Percentiles rank a stretch among this genome's conserved stretches.
These are phyloP conservation scores for Caranx ignobilis DNA, from an alignment of 2,113 vertebrate genomes.

Conservation along the genomic window DNA sequence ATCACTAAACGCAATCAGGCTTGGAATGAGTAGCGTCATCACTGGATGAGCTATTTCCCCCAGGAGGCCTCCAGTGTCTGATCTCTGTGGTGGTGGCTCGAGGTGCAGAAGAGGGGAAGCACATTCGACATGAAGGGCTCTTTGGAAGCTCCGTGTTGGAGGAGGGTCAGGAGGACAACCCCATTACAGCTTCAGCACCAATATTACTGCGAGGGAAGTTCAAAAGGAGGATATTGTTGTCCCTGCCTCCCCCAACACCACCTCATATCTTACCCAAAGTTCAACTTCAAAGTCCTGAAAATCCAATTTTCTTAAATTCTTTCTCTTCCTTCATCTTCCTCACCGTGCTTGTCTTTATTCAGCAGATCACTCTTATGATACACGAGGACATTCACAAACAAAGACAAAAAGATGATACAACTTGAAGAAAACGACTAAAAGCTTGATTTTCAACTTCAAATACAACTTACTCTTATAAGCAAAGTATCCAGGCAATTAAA, in stretches of 20 bases:
- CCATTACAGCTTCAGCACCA: constrained; percentile 66
- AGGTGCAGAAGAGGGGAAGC: constrained; percentile 50
- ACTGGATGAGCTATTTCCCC: constrained; percentile 67
- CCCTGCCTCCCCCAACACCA: constrained; percentile 17
- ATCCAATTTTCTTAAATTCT: constrained; percentile 16
- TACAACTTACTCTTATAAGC: constrained; percentile 34
- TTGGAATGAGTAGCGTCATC: constrained; percentile 69
- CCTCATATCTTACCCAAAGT: constrained; percentile 37
- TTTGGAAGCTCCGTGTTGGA: constrained; percentile 38
- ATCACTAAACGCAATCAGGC: constrained; percentile 74
- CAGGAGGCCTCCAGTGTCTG: constrained; percentile 56
- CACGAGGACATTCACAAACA: neutral
- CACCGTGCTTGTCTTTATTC: neutral
- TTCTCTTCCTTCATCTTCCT: neutral
- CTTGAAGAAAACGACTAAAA: neutral
- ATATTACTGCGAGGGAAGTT: constrained; percentile 72
- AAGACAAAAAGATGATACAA: neutral
- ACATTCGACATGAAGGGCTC: constrained; percentile 67
- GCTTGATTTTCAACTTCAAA: constrained; percentile 28
- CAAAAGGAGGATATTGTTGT: constrained; percentile 64
- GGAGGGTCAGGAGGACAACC: constrained; percentile 50
- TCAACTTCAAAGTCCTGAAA: constrained; percentile 48
- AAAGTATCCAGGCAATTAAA: constrained; percentile 76
- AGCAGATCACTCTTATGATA: constrained; percentile 8
- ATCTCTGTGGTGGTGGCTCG: constrained; percentile 42